Percentiles rank a stretch among this genome's conserved stretches.
phyloP scores from a whole-genome alignment of 2,888 invertebrate genomes.

The Noctua pronuba region DNA sequence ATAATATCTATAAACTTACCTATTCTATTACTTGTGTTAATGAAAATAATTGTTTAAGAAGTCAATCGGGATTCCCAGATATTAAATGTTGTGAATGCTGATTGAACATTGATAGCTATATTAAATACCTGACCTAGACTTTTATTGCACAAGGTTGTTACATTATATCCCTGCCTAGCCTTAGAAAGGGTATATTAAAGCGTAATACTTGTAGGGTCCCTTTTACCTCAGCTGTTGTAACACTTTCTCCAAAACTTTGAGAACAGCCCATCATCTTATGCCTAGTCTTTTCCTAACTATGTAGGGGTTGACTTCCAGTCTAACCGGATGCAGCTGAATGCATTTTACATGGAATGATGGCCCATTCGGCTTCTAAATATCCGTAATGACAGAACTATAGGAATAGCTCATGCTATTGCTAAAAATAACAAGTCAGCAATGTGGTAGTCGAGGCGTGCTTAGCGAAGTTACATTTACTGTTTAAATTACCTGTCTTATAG shows the following conservation, averaged over 20 bases:
- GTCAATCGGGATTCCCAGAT: conserved; percentile 51
- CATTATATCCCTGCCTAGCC: neutral
- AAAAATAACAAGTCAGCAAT: neutral
- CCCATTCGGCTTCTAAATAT: neutral
- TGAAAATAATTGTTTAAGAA: conserved; percentile 21
- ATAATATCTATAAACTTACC: neutral
- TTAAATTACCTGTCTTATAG: neutral
- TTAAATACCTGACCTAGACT: conserved; percentile 13
- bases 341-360: neutral
- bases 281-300: neutral
- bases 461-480: neutral
- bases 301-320: neutral
- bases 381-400: neutral
- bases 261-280: neutral
- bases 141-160: neutral
- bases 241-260: neutral
- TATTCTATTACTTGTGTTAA: conserved; percentile 13
- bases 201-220: neutral
- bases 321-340: too few species aligned
- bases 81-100: conserved; percentile 13
- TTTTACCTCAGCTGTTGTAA: neutral
- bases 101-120: conserved; percentile 35
- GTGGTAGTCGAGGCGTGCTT: neutral
- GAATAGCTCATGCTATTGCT: neutral
- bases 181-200: neutral